Base-by-base conservation (phyloP, 2,888 invertebrate species). In the Aleiodes alternator region DNA sequence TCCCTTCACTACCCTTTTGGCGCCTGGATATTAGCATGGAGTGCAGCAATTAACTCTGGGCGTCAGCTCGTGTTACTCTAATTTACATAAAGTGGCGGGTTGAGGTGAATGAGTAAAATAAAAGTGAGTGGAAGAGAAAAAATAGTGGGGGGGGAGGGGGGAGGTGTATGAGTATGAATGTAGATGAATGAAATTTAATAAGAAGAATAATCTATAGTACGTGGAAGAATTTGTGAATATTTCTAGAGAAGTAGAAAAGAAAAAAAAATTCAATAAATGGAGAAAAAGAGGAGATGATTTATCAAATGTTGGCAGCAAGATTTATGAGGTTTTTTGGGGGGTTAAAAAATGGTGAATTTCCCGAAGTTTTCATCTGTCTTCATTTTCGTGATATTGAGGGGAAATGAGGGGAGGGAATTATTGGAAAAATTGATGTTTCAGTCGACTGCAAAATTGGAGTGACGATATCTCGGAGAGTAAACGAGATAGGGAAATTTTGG, bases 11-110 rank as follows among this genome's bases (percentile, higher is more conserved):
- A 68, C 51, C 68, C 68, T 51, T 53, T 68, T 68, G 51, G 51
- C 34, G 68, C 68, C 51, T 68, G 23, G 51, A 53, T 53, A 68
- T 68, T 68, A 68, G 51, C 68, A 68, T 68, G 50, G 51, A 68
- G 68, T 68, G 51, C 68, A 68, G 31, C 68, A 68, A 68, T 68
- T 68, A 68, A 68, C 68, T 50, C 34, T 14, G 53, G 51, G 51
- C 68, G 68, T 68, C 31, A 31, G 51, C 51, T 68, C 51, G 68
- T 68, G 68, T 68, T 68, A 68, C 68, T 68, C 68, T 51, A 68
- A 68, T 68, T 68, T 68, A 50, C 68, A 68, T 68, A 68, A 50
- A 68, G 51, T 64, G 64, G 16, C 51, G 31, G 51, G 29, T 23
- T 11, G 43, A 43, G 43, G 43, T 43, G 43, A 43, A 43, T 43